phyloP scores from a whole-genome alignment of 35 echinoderm and acorn worm species.

The Chiridota heheva region DNA sequence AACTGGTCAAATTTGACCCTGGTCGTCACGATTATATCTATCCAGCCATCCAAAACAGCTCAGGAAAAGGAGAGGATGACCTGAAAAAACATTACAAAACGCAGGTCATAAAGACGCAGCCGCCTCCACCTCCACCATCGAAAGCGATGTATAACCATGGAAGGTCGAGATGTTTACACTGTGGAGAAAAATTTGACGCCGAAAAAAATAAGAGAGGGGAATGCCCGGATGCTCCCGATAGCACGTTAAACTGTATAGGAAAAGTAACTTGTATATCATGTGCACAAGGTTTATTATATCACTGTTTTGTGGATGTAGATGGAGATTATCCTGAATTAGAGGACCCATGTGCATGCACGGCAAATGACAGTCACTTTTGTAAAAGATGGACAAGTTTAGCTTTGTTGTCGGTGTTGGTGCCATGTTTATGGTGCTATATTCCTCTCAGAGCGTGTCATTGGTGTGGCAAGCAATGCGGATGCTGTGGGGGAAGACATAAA shows the following conservation, averaged over 20 bases:
- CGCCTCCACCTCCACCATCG: slow-evolving; percentile 70
- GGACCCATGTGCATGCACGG: slow-evolving; percentile 64
- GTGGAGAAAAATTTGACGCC: slow-evolving; percentile 81
- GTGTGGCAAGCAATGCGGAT: slow-evolving; percentile 86
- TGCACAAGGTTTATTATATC: slow-evolving; percentile 81
- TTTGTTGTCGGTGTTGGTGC: slow-evolving; percentile 73
- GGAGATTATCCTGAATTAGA: slow-evolving; percentile 70
- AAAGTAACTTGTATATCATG: slow-evolving; percentile 71
- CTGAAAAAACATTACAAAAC: slow-evolving; percentile 54
- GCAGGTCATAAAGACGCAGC: slow-evolving; percentile 79
- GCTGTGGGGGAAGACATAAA: slow-evolving; percentile 92
- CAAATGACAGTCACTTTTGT: slow-evolving; percentile 59
- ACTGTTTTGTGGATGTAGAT: slow-evolving; percentile 82
- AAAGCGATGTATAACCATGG: slow-evolving; percentile 42
- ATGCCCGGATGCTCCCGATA: slow-evolving; percentile 84
- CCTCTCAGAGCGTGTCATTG: slow-evolving; percentile 86
- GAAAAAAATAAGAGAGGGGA: slow-evolving; percentile 66
- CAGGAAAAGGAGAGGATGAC: slow-evolving; percentile 58
- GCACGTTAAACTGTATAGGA: slow-evolving; percentile 57
- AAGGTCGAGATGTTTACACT: slow-evolving; percentile 70
- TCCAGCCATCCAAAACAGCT: slow-evolving; percentile 53
- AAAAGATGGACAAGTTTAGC: slow-evolving; percentile 80
- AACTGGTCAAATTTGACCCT: slow-evolving; percentile 86
- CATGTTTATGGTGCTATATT: slow-evolving; percentile 95
- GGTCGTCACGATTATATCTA: slow-evolving; percentile 94